Conservation (phyloP, 2,888 invertebrate species). For the Orthosia incerta region DNA sequence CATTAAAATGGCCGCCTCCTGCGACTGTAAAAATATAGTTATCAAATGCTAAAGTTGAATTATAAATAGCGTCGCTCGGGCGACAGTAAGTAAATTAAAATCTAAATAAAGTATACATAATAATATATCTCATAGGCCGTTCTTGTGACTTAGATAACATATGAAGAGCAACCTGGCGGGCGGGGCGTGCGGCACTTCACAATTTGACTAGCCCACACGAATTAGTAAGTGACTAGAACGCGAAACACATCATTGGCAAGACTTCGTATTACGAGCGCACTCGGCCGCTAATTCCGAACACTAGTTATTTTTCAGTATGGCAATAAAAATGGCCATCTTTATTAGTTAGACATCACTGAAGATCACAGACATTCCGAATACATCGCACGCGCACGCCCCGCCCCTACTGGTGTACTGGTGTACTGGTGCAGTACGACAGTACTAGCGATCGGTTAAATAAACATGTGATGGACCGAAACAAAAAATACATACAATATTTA, state of each 20-base stretch:
- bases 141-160: conserved; percentile 84
- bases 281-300: conserved; percentile 61
- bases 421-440: conserved; percentile 36
- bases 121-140: conserved; percentile 85
- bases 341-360: conserved; percentile 67
- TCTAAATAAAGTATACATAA: conserved; percentile 82
- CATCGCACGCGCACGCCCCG: conserved; percentile 69
- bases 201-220: conserved; percentile 89
- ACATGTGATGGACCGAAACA: conserved; percentile 81
- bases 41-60: conserved; percentile 84
- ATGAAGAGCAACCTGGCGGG: conserved; percentile 59
- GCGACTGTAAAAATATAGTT: conserved; percentile 71
- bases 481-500: conserved; percentile 87
- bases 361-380: conserved; percentile 79
- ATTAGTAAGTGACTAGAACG: conserved; percentile 89
- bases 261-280: conserved; percentile 73
- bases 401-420: conserved; percentile 50
- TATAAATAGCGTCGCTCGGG: conserved; percentile 80
- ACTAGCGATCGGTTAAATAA: conserved; percentile 70
- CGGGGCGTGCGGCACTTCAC: conserved; percentile 39
- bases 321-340: conserved; percentile 73
- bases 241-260: conserved; percentile 88
- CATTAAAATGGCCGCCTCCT: conserved; percentile 75
- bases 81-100: conserved; percentile 74
- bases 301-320: conserved; percentile 70